These are phyloP conservation scores for Muscicapa adusta DNA, from an alignment of 2,113 vertebrate genomes.

Conservation along the genomic window DNA sequence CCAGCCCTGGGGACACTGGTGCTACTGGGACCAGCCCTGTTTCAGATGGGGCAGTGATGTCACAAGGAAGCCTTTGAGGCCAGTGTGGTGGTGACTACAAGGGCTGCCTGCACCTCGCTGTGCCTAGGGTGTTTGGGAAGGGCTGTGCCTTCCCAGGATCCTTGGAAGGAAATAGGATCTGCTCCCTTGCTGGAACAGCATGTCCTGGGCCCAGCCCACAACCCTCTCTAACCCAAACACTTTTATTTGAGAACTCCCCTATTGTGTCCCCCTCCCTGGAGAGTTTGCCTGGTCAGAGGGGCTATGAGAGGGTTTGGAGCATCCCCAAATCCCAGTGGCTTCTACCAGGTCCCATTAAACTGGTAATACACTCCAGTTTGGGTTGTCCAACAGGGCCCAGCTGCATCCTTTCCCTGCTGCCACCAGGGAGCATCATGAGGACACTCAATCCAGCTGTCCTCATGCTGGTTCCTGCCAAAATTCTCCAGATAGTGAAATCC, in stretches of 20 bases:
- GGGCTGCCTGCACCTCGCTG: not conserved
- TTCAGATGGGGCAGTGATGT: not conserved
- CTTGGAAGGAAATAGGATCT: not conserved
- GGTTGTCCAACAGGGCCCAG: not conserved
- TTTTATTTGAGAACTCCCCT: not conserved
- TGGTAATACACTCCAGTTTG: not conserved
- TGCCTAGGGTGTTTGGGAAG: not conserved
- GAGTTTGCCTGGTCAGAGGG: not conserved
- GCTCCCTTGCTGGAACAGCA: not conserved
- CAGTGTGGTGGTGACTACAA: not conserved
- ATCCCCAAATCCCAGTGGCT: not conserved
- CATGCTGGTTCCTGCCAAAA: fast-evolving
- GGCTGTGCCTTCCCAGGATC: not conserved
- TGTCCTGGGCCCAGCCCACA: fast-evolving
- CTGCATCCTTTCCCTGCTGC: not conserved
- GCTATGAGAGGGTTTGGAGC: not conserved
- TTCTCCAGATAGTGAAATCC: not conserved
- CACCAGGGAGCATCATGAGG: constrained; percentile 37
- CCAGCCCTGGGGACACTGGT: not conserved
- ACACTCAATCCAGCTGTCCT: not conserved
- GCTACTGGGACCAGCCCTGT: fast-evolving
- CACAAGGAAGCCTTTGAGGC: not conserved
- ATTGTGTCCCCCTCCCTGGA: not conserved
- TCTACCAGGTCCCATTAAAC: not conserved
- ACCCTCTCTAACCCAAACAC: not conserved